phyloP scores from a whole-genome alignment of 2,797 vertebrate genomes.

The Anguilla pacifica region DNA sequence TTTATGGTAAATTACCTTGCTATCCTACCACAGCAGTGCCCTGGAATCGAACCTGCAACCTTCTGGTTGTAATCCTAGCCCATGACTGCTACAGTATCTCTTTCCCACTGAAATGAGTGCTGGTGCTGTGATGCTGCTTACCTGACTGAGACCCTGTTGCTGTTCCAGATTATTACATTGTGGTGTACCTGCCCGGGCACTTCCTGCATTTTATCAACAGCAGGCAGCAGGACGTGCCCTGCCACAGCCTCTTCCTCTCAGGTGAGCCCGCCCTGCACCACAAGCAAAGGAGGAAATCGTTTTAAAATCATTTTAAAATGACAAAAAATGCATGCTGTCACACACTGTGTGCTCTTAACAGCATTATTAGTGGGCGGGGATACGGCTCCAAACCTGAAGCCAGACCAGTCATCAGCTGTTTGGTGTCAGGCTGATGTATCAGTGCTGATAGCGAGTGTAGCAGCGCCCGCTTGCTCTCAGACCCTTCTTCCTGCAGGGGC shows the following conservation, averaged over 20 bases:
- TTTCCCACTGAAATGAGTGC: neutral
- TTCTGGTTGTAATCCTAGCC: neutral
- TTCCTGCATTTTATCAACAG: conserved; percentile 93
- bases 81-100: too few species aligned
- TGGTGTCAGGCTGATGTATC: neutral
- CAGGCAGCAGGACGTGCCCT: conserved; percentile 87
- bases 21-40: neutral
- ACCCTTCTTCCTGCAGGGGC: conserved; percentile 63
- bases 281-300: neutral
- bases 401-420: neutral
- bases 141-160: conserved; percentile 9
- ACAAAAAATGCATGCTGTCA: neutral
- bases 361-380: neutral
- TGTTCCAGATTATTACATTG: conserved; percentile 83
- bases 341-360: neutral
- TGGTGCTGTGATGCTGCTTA: neutral
- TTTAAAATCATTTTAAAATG: neutral
- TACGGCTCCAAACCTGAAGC: neutral
- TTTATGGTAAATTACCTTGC: neutral
- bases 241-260: conserved; percentile 89
- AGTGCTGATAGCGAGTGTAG: neutral
- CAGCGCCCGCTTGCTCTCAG: neutral
- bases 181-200: conserved; percentile 82
- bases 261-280: conserved; percentile 65
- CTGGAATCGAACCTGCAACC: neutral